Percentiles rank a stretch among this genome's conserved stretches.
Conservation (phyloP, 2,888 invertebrate genomes). For the Plusia festucae region DNA sequence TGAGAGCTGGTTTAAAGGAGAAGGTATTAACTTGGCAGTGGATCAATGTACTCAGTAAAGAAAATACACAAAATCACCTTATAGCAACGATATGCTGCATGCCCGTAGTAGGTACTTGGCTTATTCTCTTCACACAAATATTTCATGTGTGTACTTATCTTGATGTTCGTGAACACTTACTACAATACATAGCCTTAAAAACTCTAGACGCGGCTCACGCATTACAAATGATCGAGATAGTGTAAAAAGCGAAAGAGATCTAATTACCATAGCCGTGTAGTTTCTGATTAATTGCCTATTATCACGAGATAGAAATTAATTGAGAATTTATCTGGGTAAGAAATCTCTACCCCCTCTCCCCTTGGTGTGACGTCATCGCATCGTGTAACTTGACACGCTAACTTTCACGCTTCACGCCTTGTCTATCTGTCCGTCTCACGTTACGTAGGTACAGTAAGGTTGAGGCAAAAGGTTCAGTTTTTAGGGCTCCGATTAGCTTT, state of each 20-base stretch:
- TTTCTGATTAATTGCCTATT: slow-evolving; percentile 5
- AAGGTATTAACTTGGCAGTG: no score
- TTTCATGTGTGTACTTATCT: neutral
- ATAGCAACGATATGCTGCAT: no score
- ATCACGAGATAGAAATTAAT: slow-evolving; percentile 7
- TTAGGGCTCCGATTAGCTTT: neutral
- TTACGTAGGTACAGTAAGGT: slow-evolving; percentile 19
- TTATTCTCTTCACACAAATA: no score
- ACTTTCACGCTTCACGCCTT: slow-evolving; percentile 58
- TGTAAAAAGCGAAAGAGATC: slow-evolving; percentile 5
- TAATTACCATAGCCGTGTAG: slow-evolving; percentile 4
- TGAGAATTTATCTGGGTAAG: neutral
- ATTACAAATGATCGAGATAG: slow-evolving; percentile 1
- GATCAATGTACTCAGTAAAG: no score
- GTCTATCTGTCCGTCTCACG: slow-evolving; percentile 38
- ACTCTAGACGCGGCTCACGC: neutral
- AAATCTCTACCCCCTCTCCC: slow-evolving; percentile 1
- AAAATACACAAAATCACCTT: no score
- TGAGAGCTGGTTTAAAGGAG: no score
- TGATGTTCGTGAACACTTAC: neutral
- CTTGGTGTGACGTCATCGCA: slow-evolving; percentile 34
- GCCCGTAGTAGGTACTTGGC: no score
- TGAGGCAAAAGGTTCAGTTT: slow-evolving; percentile 1
- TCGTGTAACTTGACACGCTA: slow-evolving; percentile 46
- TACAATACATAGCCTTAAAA: neutral